Evolutionary conservation across 2,113 vertebrate genomes (phyloP), one percentile per base, ranked within the genome.

Genomic region (Sander lucioperca): DNA sequence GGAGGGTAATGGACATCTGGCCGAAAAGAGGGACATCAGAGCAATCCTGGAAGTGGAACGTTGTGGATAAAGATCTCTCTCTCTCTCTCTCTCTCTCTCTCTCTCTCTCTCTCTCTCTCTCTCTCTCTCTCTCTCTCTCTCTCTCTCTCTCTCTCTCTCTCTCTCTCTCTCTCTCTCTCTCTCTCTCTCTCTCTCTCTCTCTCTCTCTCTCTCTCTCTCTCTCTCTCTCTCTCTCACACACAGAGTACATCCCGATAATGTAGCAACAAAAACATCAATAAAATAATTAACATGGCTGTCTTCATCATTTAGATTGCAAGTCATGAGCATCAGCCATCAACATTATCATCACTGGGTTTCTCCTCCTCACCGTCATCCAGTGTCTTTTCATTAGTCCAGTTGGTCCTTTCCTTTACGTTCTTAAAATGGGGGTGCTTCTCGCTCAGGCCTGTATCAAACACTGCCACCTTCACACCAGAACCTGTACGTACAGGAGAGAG

Each of bases 321-420:
- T 33, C 43, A 10, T 21, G 43, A 23, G 6, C 4, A 71, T 10
- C 30, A 56, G 33, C 36, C 53, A 51, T 72, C 15, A 33, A 16
- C 19, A 36, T 25, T 8, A 57, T n/a, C 16, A 19, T 48, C 5
- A n/a, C 3, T 5, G 1, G 2, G 23, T 61, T 59, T 6, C 12
- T 56, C 48, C 9, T 62, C 8, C 89, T 94, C 85, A 99, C 98
- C 98, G 0, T 99, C 98, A 57, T 99, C 98, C 89, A 99, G 96
- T 0, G 98, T 99, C 87, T 99, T 98, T 87, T 99, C 98, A 9
- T 99, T 99, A 56, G 98, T 99, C 98, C 98, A 99, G 95, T 99
- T 99, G 87, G 98, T 99, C 86, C 98, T 96, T 85, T 99, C 98
- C 90, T 99, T 99, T 47, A 99, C 98, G 12, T 99, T 99, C 93